A percentile compares a stretch with the other conserved stretches of the same genome.
Evolutionary conservation across 2,888 invertebrate genomes (phyloP).

Genomic region (Cheilosia variabilis): DNA sequence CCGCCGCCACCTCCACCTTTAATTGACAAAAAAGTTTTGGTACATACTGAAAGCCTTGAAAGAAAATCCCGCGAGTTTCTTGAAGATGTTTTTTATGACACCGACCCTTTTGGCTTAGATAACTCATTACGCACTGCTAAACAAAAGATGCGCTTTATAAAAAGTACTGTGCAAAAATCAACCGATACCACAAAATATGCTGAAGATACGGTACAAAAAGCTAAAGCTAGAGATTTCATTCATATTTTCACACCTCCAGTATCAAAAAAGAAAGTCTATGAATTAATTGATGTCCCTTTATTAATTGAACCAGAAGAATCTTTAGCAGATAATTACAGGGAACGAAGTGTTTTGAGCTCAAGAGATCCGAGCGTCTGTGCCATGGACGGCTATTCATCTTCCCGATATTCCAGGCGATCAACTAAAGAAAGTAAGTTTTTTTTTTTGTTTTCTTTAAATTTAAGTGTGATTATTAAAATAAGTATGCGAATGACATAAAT

Average conservation of each 20-base stretch:
- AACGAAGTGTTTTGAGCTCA: conserved; percentile 80
- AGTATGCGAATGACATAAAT: too few relatives aligned
- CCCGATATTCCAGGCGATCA: conserved; percentile 86
- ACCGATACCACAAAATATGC: conserved; percentile 83
- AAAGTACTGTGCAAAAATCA: conserved; percentile 82
- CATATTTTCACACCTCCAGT: conserved; percentile 83
- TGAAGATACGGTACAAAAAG: conserved; percentile 83
- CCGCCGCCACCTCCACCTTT: conserved; percentile 82
- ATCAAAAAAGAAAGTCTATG: conserved; percentile 80
- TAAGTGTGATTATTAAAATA: neutral
- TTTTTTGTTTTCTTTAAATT: conserved; percentile 1
- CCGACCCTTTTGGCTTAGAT: conserved; percentile 80
- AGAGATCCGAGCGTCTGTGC: conserved; percentile 80
- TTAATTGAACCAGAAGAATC: conserved; percentile 77
- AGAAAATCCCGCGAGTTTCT: conserved; percentile 83
- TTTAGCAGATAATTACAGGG: conserved; percentile 81
- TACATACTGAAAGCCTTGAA: conserved; percentile 83
- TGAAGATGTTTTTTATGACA: conserved; percentile 78
- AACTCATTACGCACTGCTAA: conserved; percentile 82
- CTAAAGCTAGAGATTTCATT: conserved; percentile 83
- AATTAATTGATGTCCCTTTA: conserved; percentile 82
- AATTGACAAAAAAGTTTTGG: conserved; percentile 81
- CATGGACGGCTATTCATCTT: conserved; percentile 82
- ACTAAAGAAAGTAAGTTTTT: conserved; percentile 81
- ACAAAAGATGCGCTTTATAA: conserved; percentile 83